Conservation (phyloP, 2,797 vertebrate genomes). For the Syngnathus acus region DNA sequence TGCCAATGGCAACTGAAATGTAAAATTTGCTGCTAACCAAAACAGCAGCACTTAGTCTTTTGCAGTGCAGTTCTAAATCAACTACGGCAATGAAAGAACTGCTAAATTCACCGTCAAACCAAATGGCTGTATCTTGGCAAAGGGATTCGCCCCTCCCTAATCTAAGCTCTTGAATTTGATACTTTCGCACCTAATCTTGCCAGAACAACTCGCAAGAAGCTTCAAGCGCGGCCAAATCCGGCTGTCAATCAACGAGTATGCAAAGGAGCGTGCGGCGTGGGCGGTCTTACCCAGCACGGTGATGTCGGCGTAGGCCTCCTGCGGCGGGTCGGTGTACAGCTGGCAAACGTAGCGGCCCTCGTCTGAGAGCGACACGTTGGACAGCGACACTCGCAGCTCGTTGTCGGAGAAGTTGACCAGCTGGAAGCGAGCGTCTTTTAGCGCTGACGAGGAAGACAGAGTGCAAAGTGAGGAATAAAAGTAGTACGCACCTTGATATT, state of each 20-base stretch:
- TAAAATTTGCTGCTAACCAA: background rate
- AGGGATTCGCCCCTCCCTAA: background rate
- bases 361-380: slow-evolving; percentile 92
- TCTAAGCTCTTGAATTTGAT: background rate
- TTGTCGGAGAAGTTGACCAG: slow-evolving; percentile 99
- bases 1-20: background rate
- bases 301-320: slow-evolving; percentile 93
- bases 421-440: slow-evolving; percentile 97
- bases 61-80: too few relatives aligned
- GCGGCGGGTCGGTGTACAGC: slow-evolving; percentile 94
- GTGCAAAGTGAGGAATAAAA: background rate
- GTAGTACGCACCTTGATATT: background rate
- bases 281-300: slow-evolving; percentile 84
- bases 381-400: slow-evolving; percentile 91
- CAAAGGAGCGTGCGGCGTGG: background rate
- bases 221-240: background rate
- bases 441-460: slow-evolving; percentile 58
- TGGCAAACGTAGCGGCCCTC: slow-evolving; percentile 96
- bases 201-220: background rate
- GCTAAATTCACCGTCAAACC: background rate
- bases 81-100: background rate
- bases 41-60: too few relatives aligned
- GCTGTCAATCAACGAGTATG: background rate
- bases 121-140: background rate
- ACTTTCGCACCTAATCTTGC: background rate